These are phyloP conservation scores for Antechinus flavipes DNA, from an alignment of 2,113 vertebrate genomes.

Conservation along the genomic window DNA sequence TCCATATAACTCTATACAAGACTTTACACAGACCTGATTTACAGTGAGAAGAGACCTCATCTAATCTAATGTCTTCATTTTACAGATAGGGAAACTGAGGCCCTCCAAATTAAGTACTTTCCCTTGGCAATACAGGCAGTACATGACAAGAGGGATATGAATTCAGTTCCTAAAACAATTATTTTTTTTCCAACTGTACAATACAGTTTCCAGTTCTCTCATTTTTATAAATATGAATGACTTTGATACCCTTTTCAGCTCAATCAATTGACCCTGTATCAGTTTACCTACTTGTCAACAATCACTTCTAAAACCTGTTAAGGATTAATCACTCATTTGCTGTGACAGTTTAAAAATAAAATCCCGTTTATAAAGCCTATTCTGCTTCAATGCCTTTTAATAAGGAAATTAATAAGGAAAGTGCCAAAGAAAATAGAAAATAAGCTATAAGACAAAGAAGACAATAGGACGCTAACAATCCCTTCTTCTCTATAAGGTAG, in stretches of 20 bases:
- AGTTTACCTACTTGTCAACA: neutral
- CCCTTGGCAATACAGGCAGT: neutral
- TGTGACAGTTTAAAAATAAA: neutral
- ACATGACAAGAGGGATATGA: neutral
- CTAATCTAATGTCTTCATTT: neutral
- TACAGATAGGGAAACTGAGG: neutral
- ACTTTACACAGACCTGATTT: neutral
- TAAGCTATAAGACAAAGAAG: neutral
- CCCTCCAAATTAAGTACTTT: neutral
- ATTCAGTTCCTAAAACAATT: neutral
- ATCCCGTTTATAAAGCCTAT: too few relatives aligned
- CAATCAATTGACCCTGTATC: neutral
- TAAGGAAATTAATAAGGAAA: neutral
- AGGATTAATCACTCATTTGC: neutral
- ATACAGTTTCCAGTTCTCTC: neutral
- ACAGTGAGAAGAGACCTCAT: neutral
- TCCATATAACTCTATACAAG: neutral
- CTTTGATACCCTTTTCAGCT: neutral
- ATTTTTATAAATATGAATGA: neutral
- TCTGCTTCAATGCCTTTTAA: too few relatives aligned
- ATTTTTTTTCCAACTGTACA: neutral
- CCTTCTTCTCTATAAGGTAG: neutral
- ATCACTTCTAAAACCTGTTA: neutral
- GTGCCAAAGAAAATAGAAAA: neutral
- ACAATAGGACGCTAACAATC: neutral